Percentiles rank a stretch among this genome's conserved stretches.
These are phyloP conservation scores for Alethe castanea DNA, from an alignment of 2,113 vertebrate genomes.

Conservation along the genomic window DNA sequence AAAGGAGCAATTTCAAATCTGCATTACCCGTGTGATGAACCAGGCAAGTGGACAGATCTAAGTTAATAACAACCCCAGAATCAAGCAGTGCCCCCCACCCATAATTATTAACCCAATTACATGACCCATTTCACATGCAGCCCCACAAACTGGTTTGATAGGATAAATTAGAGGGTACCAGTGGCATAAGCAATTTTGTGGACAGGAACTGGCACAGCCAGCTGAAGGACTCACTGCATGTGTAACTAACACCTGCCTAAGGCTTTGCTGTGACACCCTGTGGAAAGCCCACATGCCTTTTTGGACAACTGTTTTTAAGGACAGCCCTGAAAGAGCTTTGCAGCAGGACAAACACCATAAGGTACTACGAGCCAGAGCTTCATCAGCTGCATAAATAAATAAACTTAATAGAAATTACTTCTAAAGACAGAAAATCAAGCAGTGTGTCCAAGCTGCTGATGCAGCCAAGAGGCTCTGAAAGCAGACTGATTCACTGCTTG, in stretches of 20 bases:
- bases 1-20: not conserved
- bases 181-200: not conserved
- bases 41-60: not conserved
- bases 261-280: not conserved
- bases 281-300: not conserved
- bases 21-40: not conserved
- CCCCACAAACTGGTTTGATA: conserved; percentile 20
- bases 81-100: not conserved
- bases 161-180: conserved; percentile 3
- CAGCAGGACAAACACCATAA: not conserved
- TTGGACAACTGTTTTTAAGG: not conserved
- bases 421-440: not conserved
- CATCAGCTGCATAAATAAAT: not conserved
- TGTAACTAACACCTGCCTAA: not conserved
- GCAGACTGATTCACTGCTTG: not conserved
- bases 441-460: not conserved
- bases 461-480: not conserved
- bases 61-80: not conserved
- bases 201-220: not conserved
- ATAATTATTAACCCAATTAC: not conserved
- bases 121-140: not conserved
- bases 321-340: not conserved
- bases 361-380: not conserved
- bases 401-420: not conserved
- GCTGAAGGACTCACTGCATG: not conserved